Percentiles rank a stretch among this genome's conserved stretches.
Evolutionary conservation across 2,797 vertebrate genomes (phyloP).

Genomic region (Botia almorhae): DNA sequence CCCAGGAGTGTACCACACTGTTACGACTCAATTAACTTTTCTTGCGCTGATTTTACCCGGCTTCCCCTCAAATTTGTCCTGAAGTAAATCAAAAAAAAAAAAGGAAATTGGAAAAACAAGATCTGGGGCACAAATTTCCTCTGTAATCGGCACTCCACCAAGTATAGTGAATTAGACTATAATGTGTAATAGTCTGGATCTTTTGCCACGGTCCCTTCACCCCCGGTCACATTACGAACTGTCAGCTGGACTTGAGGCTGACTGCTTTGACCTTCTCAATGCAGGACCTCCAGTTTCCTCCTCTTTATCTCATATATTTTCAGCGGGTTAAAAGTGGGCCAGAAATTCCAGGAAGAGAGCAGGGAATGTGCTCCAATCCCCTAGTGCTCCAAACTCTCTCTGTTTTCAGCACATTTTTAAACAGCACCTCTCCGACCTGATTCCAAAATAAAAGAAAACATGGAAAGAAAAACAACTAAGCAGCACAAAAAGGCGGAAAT

Average conservation of each 20-base stretch:
- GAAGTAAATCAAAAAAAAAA: constrained; percentile 77
- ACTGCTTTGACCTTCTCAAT: constrained; percentile 69
- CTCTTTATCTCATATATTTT: constrained; percentile 66
- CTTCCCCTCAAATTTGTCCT: constrained; percentile 73
- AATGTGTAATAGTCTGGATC: constrained; percentile 51
- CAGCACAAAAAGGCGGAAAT: constrained; percentile 99
- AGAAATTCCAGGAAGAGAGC: constrained; percentile 38
- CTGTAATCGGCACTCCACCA: constrained; percentile 67
- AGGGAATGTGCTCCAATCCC: constrained; percentile 52
- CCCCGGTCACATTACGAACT: constrained; percentile 50
- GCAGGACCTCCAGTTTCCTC: constrained; percentile 70
- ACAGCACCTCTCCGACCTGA: constrained; percentile 79
- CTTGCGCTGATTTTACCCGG: constrained; percentile 69
- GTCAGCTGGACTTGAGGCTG: constrained; percentile 60
- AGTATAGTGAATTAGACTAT: constrained; percentile 67
- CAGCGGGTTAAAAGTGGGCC: constrained; percentile 55
- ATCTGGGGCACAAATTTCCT: constrained; percentile 66
- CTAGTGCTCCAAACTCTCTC: constrained; percentile 68
- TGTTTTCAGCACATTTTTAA: constrained; percentile 81
- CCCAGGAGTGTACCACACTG: constrained; percentile 70
- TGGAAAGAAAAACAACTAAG: constrained; percentile 99
- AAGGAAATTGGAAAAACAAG: constrained; percentile 59
- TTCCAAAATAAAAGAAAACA: constrained; percentile 98
- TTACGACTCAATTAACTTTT: constrained; percentile 78
- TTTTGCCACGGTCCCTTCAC: constrained; percentile 13